Evolutionary conservation across 2,797 vertebrate genomes (phyloP).

Genomic region (Anas bahamensis): DNA sequence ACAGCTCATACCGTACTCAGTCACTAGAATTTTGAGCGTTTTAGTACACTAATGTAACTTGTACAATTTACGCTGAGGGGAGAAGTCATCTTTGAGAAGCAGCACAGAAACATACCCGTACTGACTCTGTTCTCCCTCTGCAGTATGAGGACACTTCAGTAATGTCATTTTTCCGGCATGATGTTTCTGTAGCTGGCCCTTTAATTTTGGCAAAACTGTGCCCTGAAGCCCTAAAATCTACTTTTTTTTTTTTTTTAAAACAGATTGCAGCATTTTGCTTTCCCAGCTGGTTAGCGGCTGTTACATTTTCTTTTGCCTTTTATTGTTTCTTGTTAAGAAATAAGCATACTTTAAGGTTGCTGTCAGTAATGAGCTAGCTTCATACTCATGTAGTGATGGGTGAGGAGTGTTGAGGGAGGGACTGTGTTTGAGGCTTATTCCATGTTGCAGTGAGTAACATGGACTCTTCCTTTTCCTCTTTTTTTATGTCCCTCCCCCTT

Average conservation of each 20-base stretch:
- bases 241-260: too few species aligned
- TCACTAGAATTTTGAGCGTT: not conserved
- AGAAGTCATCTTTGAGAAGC: not conserved
- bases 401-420: not conserved
- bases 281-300: not conserved
- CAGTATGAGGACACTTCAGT: not conserved
- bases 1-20: fast-evolving
- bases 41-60: not conserved
- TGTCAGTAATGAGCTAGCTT: not conserved
- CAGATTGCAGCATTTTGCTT: not conserved
- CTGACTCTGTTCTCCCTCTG: not conserved
- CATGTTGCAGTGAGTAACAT: not conserved
- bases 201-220: not conserved
- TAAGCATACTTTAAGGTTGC: not conserved
- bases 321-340: not conserved
- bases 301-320: not conserved
- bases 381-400: not conserved
- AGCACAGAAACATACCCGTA: fast-evolving
- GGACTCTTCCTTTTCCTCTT: fast-evolving
- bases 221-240: not conserved
- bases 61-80: not conserved
- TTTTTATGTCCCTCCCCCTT: too few species aligned
- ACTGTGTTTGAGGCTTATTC: not conserved
- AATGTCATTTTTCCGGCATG: not conserved
- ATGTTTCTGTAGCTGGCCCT: not conserved